Conservation (phyloP, 2,797 vertebrate genomes). For the Premnoplex brunnescens region DNA sequence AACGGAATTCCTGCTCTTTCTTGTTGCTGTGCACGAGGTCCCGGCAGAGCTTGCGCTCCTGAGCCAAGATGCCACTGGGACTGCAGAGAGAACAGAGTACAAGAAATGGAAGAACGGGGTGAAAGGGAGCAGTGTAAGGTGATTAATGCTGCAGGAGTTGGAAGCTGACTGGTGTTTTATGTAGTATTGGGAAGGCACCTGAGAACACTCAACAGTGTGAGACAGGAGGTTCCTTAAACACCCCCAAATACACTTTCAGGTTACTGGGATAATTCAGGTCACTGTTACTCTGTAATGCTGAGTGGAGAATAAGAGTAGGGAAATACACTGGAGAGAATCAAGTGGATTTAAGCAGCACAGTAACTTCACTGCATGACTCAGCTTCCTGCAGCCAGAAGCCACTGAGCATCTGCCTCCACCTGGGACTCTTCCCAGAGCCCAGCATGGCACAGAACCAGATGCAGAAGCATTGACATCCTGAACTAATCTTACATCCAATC, state of each 20-base stretch:
- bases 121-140: background rate
- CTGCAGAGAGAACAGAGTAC: constrained; percentile 69
- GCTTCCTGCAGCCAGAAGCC: background rate
- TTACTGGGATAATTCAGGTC: background rate
- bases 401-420: background rate
- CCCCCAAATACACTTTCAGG: background rate
- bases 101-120: background rate
- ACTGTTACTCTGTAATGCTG: background rate
- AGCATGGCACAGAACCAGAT: background rate
- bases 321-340: background rate
- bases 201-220: background rate
- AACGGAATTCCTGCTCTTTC: constrained; percentile 92
- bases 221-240: background rate
- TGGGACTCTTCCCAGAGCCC: background rate
- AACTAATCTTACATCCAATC: background rate
- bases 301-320: background rate
- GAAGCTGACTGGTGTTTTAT: background rate
- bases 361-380: background rate
- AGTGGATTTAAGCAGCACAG: background rate
- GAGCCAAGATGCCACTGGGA: constrained; percentile 87
- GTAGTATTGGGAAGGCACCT: background rate
- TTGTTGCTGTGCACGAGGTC: constrained; percentile 92
- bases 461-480: background rate
- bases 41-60: constrained; percentile 90
- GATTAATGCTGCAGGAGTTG: background rate